A percentile compares a stretch with the other conserved stretches of the same genome.
These are phyloP conservation scores for Tympanuchus pallidicinctus DNA, from an alignment of 2,113 vertebrate species.

Conservation along the genomic window DNA sequence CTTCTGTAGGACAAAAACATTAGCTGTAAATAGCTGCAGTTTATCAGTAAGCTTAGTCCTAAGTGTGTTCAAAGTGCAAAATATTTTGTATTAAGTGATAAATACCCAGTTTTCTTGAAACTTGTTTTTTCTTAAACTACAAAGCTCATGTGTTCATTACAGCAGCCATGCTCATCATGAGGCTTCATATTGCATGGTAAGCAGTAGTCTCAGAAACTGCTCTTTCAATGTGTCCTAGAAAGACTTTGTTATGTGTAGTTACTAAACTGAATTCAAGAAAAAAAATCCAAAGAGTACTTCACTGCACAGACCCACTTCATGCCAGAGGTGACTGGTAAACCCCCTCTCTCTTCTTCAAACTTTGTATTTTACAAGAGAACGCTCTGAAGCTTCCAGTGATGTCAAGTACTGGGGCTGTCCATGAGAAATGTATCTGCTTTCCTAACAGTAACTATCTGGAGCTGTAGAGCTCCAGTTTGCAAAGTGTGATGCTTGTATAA, in stretches of 20 bases:
- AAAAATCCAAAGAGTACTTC: not conserved
- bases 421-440: not conserved
- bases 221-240: not conserved
- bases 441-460: accelerated
- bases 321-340: no score
- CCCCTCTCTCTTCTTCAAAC: not conserved
- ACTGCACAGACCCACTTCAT: not conserved
- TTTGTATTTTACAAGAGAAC: not conserved
- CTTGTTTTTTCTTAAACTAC: not conserved
- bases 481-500: not conserved
- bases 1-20: constrained; percentile 70
- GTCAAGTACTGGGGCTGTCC: accelerated
- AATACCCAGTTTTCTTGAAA: not conserved
- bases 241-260: not conserved
- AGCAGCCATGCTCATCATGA: no score
- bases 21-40: not conserved
- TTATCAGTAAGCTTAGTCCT: not conserved
- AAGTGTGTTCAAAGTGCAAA: not conserved
- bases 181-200: not conserved
- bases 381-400: accelerated
- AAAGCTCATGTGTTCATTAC: accelerated
- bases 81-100: not conserved
- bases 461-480: not conserved
- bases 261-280: not conserved
- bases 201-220: not conserved